Percentiles rank a stretch among this genome's conserved stretches.
These are phyloP conservation scores for Trachelus iudaicus DNA, from an alignment of 2,888 invertebrate species.

Conservation along the genomic window DNA sequence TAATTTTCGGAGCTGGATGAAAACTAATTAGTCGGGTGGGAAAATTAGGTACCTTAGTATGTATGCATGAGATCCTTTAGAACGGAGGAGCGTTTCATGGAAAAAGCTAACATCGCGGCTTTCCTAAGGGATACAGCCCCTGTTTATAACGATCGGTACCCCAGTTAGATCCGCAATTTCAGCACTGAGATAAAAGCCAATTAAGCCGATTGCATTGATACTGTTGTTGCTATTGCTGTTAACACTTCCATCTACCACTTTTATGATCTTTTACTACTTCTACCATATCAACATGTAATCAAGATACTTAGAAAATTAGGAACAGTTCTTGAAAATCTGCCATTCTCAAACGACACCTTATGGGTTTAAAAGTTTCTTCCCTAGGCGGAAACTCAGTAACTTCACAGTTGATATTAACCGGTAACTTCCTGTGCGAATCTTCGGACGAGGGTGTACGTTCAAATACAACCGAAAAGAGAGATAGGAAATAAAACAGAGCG, in stretches of 20 bases:
- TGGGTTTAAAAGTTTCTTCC: background rate
- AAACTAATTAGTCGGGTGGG: background rate
- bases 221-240: background rate
- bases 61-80: background rate
- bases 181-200: conserved; percentile 35
- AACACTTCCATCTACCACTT: background rate
- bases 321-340: background rate
- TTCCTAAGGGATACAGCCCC: background rate
- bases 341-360: background rate
- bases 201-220: conserved; percentile 29
- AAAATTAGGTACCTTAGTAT: background rate
- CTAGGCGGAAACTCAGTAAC: background rate
- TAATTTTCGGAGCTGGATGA: background rate
- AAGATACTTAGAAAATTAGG: conserved; percentile 37
- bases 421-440: background rate
- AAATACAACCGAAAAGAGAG: background rate
- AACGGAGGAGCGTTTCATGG: background rate
- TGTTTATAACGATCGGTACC: conserved; percentile 35
- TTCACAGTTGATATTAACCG: background rate
- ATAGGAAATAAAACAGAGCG: background rate
- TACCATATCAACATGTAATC: conserved; percentile 26
- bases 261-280: background rate
- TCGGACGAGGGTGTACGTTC: background rate
- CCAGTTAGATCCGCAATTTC: conserved; percentile 34
- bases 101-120: background rate